Base-by-base conservation (phyloP, 2,888 invertebrate species). In the Drosophila ezoana region DNA sequence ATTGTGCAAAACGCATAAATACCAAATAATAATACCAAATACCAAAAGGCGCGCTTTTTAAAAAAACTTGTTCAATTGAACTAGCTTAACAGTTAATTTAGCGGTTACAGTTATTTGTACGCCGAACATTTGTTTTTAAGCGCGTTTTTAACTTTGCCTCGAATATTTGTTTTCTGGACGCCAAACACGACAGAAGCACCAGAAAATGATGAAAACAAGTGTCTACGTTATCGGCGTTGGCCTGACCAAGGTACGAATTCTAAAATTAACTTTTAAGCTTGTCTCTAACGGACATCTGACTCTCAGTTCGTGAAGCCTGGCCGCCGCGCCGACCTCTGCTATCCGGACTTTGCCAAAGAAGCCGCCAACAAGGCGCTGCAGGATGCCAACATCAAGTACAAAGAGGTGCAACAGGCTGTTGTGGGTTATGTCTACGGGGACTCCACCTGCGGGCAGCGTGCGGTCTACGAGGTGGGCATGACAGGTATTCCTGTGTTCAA, bases 401-500 rank as follows among this genome's bases (percentile, higher is more conserved):
- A 94, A 0, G 95, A 95, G 73, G 93, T 99, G 1, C 95, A 98
- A 90, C 97, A 98, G 91, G 99, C 98, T 0, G 95, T 96, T 67
- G 97, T 96, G 73, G 98, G 98, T 41, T 99, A 97, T 92, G 98
- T 98, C 33, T 98, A 97, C 91, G 98, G 98, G 0, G 99, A 99
- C 92, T 98, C 98, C 0, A 97, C 98, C 3, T 95, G 96, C 92
- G 99, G 99, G 0, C 99, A 99, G 93, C 94, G 99, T 76, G 98
- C 98, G 0, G 92, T 99, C 8, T 99, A 99, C 92, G 96, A 97
- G 91, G 94, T 99, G 43, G 99, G 99, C 62, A 95, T 99, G 95
- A 98, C 97, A 33, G 99, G 99, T 41, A 98, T 99, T 76, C 99
- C 99, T 4, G 96, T 99, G 77, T 97, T 96, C 93, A 99, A 99